Evolutionary conservation across 2,113 vertebrate species (phyloP).

Genomic region (Dasyurus viverrinus): DNA sequence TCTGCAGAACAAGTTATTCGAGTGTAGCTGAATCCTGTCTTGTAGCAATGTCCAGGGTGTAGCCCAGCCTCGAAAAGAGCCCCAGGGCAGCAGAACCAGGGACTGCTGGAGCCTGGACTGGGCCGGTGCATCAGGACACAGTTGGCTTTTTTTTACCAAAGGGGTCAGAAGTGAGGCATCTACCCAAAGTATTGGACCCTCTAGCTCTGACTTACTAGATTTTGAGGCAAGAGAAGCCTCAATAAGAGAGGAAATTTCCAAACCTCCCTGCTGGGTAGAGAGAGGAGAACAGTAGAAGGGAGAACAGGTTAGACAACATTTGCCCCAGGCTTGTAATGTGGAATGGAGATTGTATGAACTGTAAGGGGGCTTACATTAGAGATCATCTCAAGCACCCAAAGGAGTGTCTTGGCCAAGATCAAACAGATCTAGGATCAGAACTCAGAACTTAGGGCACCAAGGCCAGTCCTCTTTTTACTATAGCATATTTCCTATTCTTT

Average conservation of each 20-base stretch:
- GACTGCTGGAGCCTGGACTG: neutral
- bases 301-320: slow-evolving; percentile 75
- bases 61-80: neutral
- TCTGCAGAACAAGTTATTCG: neutral
- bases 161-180: neutral
- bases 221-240: neutral
- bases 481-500: neutral
- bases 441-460: neutral
- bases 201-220: neutral
- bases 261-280: neutral
- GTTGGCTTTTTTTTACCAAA: neutral
- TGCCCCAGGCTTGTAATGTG: slow-evolving; percentile 42
- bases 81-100: neutral
- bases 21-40: neutral
- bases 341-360: neutral
- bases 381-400: neutral
- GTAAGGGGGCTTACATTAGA: neutral
- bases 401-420: neutral
- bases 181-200: neutral
- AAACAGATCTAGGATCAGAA: neutral
- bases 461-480: neutral
- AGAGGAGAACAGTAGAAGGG: slow-evolving; percentile 52
- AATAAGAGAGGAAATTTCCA: neutral
- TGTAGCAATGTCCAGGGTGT: neutral
- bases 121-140: neutral